Evolutionary conservation across 2,113 vertebrate species (phyloP), one percentile per base, ranked within the genome.

Genomic region (Mesocricetus auratus): DNA sequence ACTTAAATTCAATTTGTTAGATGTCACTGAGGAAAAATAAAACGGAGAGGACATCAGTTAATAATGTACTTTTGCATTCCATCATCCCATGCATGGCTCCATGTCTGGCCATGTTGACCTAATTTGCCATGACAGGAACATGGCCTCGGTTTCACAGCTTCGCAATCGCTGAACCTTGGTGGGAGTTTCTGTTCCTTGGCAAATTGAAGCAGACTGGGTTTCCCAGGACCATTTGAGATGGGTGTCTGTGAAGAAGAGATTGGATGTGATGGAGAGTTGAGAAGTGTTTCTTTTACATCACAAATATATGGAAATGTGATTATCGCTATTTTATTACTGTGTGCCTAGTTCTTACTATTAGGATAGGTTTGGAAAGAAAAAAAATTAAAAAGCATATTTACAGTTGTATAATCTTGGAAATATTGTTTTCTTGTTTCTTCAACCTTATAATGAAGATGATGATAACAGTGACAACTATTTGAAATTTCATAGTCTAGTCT

Each of bases 51-150:
- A 98, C 98, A 98, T 97, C 96, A 97, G 94, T 98, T 98, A 98
- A 97, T 98, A 98, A 98, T 88, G 88, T 97, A 66, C 78, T 97
- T 96, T 97, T 98, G 97, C 94, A 83, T 98, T 97, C 98, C 94
- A 94, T 98, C 96, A 97, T 98, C 97, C 98, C 97, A 97, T 89
- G 97, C 97, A 96, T 91, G 97, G 98, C 93, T 98, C 96, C 88
- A 3, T 79, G 82, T 98, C 98, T 98, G 19, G 0, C 97, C 90
- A 89, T 83, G 89, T 94, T 98, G 98, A 98, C 98, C 98, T 98
- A 98, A 99, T 99, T 98, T 98, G 94, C 97, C 96, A 95, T 98
- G 98, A 98, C 98, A 99, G 96, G 78, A 98, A 98, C 98, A 98
- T 91, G 88, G 97, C 93, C 94, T 91, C 96, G 89, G 94, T 98